Evolutionary conservation across 2,797 vertebrate genomes (phyloP).

Genomic region (Microctenopoma steveboyesi): DNA sequence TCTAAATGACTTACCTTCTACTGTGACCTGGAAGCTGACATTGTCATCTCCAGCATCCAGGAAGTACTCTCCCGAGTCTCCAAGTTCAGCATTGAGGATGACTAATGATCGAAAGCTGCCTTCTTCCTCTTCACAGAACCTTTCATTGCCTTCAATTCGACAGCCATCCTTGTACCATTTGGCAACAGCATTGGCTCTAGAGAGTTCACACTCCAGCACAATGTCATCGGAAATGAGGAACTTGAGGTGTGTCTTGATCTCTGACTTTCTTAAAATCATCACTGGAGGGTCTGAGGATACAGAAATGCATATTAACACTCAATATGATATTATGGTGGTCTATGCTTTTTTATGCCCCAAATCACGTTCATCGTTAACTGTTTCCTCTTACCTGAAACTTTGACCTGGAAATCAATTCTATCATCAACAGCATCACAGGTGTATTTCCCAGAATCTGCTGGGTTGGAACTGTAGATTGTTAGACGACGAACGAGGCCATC

Average conservation of each 20-base stretch:
- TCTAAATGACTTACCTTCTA: constrained; percentile 84
- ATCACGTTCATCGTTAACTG: neutral
- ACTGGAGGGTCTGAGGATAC: constrained; percentile 82
- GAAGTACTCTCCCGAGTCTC: constrained; percentile 91
- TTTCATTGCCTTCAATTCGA: constrained; percentile 86
- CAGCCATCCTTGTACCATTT: constrained; percentile 93
- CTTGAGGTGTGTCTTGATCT: constrained; percentile 70
- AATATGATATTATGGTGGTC: neutral
- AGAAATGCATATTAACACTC: constrained; percentile 13
- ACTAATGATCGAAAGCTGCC: constrained; percentile 86
- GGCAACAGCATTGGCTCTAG: constrained; percentile 78
- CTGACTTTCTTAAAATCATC: constrained; percentile 83
- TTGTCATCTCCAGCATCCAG: constrained; percentile 89
- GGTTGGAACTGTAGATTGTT: constrained; percentile 79
- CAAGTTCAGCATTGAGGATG: constrained; percentile 83
- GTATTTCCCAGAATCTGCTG: constrained; percentile 88
- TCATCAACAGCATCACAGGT: constrained; percentile 81
- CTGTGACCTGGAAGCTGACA: constrained; percentile 86
- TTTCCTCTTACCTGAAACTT: constrained; percentile 85
- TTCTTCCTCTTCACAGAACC: constrained; percentile 89
- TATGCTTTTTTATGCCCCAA: neutral
- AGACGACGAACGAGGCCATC: constrained; percentile 84
- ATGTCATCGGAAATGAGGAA: constrained; percentile 86
- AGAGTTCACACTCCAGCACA: constrained; percentile 90
- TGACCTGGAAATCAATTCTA: constrained; percentile 86